phyloP scores from a whole-genome alignment of 2,797 vertebrate species.

The Anguilla marmorata region DNA sequence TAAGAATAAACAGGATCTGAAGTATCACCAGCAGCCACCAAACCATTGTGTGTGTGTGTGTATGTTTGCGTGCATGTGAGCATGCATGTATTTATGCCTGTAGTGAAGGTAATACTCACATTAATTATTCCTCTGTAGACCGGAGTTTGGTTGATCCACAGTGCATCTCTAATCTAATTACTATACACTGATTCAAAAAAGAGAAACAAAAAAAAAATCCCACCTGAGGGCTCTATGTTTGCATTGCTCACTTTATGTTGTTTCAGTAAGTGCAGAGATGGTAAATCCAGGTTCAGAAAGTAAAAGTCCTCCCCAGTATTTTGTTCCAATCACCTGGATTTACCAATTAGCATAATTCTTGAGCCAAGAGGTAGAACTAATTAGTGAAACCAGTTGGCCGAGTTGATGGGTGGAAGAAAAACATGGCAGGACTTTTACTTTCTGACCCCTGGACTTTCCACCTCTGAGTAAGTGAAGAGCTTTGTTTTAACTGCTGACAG shows the following conservation, averaged over 20 bases:
- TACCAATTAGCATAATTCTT: too few species aligned
- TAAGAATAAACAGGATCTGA: neutral
- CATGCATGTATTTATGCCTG: conserved; percentile 36
- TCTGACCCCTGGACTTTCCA: too few species aligned
- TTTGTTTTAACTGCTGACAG: conserved; percentile 29
- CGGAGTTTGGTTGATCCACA: neutral
- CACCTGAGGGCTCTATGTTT: conserved; percentile 8
- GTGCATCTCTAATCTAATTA: conserved; percentile 1
- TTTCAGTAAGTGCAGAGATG: neutral
- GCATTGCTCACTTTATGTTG: conserved; percentile 35
- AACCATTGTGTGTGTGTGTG: neutral
- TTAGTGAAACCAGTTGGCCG: too few species aligned
- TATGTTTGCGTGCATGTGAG: conserved; percentile 30
- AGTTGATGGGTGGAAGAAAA: too few species aligned
- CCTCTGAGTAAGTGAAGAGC: neutral
- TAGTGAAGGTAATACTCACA: neutral
- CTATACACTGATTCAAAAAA: conserved; percentile 7
- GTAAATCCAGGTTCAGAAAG: too few species aligned
- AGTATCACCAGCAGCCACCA: neutral
- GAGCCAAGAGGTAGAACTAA: too few species aligned
- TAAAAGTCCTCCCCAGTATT: too few species aligned
- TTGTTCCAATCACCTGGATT: too few species aligned
- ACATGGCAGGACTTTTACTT: too few species aligned
- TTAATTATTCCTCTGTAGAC: neutral
- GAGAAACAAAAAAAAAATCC: neutral